Percentiles rank a stretch among this genome's conserved stretches.
These are phyloP conservation scores for Eriosoma lanigerum DNA, from an alignment of 1,140 invertebrate species.

Conservation along the genomic window DNA sequence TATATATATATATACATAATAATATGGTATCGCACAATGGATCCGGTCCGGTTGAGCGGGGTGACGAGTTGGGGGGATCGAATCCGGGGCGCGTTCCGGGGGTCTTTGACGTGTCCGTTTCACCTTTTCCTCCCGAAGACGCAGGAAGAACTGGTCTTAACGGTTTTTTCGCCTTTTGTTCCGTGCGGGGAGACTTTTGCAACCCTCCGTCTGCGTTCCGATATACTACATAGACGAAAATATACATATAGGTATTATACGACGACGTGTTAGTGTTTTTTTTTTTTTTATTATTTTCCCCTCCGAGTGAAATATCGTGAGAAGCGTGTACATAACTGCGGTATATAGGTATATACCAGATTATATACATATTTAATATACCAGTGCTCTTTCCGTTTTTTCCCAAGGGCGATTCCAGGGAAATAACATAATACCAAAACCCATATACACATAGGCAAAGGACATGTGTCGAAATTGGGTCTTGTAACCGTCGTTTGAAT, in stretches of 20 bases:
- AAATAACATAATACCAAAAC: not conserved
- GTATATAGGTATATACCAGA: too few relatives aligned
- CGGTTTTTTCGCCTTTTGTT: conserved; percentile 49
- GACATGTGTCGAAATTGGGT: conserved; percentile 37
- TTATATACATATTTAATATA: too few relatives aligned
- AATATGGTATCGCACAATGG: conserved; percentile 31
- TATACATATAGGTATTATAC: too few relatives aligned
- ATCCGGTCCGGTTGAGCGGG: conserved; percentile 8
- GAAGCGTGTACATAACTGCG: not conserved
- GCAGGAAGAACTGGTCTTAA: conserved; percentile 48
- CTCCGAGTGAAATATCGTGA: conserved; percentile 36
- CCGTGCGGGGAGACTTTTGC: not conserved
- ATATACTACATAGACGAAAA: not conserved
- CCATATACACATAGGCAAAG: not conserved
- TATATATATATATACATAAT: too few relatives aligned
- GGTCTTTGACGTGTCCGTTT: conserved; percentile 35
- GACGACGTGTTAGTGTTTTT: not conserved
- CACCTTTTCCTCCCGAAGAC: conserved; percentile 46
- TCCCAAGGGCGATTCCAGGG: conserved; percentile 31
- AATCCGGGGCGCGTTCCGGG: conserved; percentile 23
- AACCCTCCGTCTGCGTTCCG: conserved; percentile 29
- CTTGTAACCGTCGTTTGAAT: conserved; percentile 43
- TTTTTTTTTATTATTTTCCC: too few relatives aligned
- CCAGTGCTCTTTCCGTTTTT: conserved; percentile 36
- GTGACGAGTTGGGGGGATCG: too few relatives aligned